Conservation (phyloP, 2,888 invertebrate genomes). For the Orthonevra nobilis region DNA sequence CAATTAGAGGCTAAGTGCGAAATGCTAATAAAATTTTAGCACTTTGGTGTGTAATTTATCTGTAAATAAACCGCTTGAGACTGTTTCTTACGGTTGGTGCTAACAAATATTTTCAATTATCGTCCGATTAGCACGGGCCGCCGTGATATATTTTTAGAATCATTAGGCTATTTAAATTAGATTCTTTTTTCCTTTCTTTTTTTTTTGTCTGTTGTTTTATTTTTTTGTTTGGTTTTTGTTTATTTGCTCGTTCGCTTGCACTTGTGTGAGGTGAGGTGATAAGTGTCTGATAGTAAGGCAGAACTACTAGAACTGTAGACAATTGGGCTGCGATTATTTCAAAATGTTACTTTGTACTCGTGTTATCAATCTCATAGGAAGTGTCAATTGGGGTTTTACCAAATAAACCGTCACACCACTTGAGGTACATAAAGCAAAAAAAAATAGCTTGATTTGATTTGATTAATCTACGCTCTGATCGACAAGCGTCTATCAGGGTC, state of each 20-base stretch:
- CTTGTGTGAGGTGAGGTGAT: not conserved
- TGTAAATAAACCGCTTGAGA: constrained; percentile 58
- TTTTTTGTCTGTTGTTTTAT: not conserved
- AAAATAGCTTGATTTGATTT: too few relatives aligned
- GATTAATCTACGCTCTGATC: too few relatives aligned
- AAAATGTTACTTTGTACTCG: too few relatives aligned
- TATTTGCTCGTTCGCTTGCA: not conserved
- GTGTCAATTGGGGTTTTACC: too few relatives aligned
- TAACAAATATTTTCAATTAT: constrained; percentile 59
- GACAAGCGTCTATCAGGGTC: too few relatives aligned
- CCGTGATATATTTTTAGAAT: constrained; percentile 59
- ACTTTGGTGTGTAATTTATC: constrained; percentile 65
- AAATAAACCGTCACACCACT: too few relatives aligned
- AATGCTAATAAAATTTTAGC: constrained; percentile 70
- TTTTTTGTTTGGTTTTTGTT: not conserved
- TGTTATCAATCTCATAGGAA: too few relatives aligned
- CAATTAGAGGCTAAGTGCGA: constrained; percentile 68
- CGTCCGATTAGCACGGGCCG: constrained; percentile 47
- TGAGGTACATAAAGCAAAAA: too few relatives aligned
- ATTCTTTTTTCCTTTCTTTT: not conserved
- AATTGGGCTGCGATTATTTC: too few relatives aligned
- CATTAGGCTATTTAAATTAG: constrained; percentile 63
- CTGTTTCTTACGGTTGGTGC: constrained; percentile 38
- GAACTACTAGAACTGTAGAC: too few relatives aligned
- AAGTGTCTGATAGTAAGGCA: too few relatives aligned